These are phyloP conservation scores for Hydropotes inermis DNA, from an alignment of 2,113 vertebrate species.

Conservation along the genomic window DNA sequence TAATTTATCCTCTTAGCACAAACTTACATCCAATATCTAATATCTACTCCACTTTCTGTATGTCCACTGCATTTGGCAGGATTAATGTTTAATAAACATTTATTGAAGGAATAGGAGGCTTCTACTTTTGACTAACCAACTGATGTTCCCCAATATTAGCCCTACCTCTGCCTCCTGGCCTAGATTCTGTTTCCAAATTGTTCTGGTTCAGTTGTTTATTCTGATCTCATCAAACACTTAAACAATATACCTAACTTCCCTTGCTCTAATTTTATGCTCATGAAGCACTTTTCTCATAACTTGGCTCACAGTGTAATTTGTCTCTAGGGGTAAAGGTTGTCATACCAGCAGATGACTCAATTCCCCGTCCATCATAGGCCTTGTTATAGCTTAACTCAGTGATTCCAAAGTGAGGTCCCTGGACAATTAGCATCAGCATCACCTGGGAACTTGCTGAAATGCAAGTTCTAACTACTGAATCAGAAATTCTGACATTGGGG, in stretches of 20 bases:
- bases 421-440: not conserved
- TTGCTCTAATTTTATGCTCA: not conserved
- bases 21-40: not conserved
- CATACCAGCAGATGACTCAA: not conserved
- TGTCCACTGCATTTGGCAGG: not conserved
- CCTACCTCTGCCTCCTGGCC: not conserved
- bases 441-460: not conserved
- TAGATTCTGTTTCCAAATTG: not conserved
- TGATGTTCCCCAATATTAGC: not conserved
- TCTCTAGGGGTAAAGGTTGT: not conserved
- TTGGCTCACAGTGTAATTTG: not conserved
- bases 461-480: not conserved
- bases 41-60: not conserved
- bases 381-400: not conserved
- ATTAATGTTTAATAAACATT: not conserved
- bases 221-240: not conserved
- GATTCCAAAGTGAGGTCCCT: not conserved
- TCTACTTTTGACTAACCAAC: not conserved
- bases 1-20: not conserved
- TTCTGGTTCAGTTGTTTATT: not conserved
- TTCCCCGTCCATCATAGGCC: not conserved
- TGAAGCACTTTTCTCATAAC: not conserved
- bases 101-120: not conserved
- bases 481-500: not conserved
- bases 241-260: not conserved